phyloP scores from a whole-genome alignment of 37 sponge, comb jelly and placozoan genomes.

The Ephydatia muelleri region DNA sequence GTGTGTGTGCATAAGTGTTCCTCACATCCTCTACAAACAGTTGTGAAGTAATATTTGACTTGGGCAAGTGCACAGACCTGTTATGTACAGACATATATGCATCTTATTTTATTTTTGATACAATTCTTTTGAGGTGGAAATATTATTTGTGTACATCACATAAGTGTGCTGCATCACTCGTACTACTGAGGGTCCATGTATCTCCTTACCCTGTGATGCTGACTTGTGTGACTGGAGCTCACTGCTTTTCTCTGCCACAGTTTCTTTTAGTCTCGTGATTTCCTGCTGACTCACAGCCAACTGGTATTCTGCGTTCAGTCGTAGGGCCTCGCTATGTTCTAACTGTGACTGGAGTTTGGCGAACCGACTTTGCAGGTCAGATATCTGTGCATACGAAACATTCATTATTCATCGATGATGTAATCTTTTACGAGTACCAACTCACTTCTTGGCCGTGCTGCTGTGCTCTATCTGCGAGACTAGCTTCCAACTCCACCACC shows the following conservation, averaged over 20 bases:
- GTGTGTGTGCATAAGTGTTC: too few relatives aligned
- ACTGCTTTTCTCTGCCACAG: background rate
- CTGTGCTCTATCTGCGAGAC: constrained; percentile 18
- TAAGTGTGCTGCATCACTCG: too few relatives aligned
- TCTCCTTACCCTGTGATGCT: constrained; percentile 3
- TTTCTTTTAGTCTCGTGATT: background rate
- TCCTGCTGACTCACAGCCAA: constrained; percentile 5
- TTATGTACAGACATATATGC: too few relatives aligned
- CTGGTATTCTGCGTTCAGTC: constrained; percentile 6
- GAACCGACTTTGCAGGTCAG: constrained; percentile 18
- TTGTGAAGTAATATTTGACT: too few relatives aligned
- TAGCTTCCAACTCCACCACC: constrained; percentile 25
- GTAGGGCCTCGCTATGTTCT: constrained; percentile 29
- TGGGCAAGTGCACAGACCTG: too few relatives aligned
- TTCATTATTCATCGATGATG: background rate
- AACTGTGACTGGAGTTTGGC: constrained; percentile 18
- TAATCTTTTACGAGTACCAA: too few relatives aligned
- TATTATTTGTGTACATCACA: too few relatives aligned
- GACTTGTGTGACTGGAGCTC: background rate
- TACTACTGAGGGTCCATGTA: too few relatives aligned
- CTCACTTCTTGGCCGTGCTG: constrained; percentile 39
- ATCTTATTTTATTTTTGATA: too few relatives aligned
- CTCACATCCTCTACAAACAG: too few relatives aligned
- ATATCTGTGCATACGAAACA: background rate
- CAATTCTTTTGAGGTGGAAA: too few relatives aligned